Percentiles rank a stretch among this genome's conserved stretches.
Evolutionary conservation across 2,113 vertebrate species (phyloP).

Genomic region (Felis chaus): DNA sequence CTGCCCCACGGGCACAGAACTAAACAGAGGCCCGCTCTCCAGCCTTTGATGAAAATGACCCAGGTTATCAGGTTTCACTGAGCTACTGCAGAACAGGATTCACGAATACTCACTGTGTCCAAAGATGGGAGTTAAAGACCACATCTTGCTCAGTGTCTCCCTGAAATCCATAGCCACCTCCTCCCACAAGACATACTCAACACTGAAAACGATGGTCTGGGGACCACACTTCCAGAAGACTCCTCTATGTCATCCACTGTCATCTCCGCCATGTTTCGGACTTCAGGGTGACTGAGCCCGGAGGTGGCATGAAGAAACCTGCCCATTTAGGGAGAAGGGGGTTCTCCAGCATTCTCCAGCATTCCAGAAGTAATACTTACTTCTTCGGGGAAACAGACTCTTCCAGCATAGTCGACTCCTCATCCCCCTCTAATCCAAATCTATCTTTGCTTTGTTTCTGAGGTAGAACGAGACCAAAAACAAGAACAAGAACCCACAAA

Average conservation of each 20-base stretch:
- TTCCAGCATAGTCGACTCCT: constrained; percentile 98
- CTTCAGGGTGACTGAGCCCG: not conserved
- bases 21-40: not conserved
- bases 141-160: not conserved
- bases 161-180: not conserved
- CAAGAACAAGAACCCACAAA: not conserved
- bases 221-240: not conserved
- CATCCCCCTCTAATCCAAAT: constrained; percentile 98
- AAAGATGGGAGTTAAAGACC: not conserved
- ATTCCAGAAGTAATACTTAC: constrained; percentile 88
- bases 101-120: not conserved
- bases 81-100: not conserved
- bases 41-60: not conserved
- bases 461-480: not conserved
- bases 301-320: not conserved
- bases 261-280: fast-evolving
- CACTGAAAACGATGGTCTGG: not conserved
- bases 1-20: not conserved
- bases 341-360: not conserved
- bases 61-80: not conserved
- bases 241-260: not conserved
- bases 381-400: constrained; percentile 99
- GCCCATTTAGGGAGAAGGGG: not conserved
- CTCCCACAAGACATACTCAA: not conserved
- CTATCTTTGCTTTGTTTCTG: constrained; percentile 99